phyloP scores from a whole-genome alignment of 2,113 vertebrate genomes.

The Calonectris borealis region DNA sequence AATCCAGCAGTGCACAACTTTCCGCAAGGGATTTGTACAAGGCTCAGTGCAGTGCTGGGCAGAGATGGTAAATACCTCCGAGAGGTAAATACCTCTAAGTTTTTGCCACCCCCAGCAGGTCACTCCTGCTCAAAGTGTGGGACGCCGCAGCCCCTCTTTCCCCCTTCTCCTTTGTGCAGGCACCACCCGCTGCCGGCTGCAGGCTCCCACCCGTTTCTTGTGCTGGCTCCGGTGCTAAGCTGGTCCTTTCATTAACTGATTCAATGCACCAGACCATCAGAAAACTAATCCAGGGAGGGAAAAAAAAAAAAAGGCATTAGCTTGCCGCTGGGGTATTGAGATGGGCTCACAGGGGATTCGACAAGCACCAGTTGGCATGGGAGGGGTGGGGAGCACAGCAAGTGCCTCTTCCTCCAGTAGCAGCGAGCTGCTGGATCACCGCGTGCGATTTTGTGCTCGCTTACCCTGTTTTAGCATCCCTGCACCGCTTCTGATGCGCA shows the following conservation, averaged over 20 bases:
- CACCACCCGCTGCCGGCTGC: background rate
- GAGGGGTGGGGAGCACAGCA: background rate
- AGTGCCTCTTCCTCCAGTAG: background rate
- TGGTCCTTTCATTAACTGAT: background rate
- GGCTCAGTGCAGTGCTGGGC: background rate
- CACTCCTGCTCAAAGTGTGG: background rate
- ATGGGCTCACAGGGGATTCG: background rate
- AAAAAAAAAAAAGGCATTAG: background rate
- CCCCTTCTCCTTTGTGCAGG: background rate
- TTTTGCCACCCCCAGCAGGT: background rate
- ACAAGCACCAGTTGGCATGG: background rate
- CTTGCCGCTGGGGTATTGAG: background rate
- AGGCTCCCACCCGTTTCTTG: background rate
- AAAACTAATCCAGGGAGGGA: conserved; percentile 8
- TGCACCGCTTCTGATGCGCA: rapidly evolving
- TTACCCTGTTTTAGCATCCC: background rate
- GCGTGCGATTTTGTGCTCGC: background rate
- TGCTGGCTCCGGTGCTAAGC: background rate
- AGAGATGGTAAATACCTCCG: background rate
- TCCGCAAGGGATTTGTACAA: background rate
- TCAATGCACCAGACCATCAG: conserved; percentile 23
- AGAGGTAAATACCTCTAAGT: background rate
- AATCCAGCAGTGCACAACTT: background rate
- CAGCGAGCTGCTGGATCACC: rapidly evolving
- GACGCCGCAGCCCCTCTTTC: background rate